Percentiles rank a stretch among this genome's conserved stretches.
phyloP scores from a whole-genome alignment of 2,888 invertebrate genomes.

The Aporophyla nigra region DNA sequence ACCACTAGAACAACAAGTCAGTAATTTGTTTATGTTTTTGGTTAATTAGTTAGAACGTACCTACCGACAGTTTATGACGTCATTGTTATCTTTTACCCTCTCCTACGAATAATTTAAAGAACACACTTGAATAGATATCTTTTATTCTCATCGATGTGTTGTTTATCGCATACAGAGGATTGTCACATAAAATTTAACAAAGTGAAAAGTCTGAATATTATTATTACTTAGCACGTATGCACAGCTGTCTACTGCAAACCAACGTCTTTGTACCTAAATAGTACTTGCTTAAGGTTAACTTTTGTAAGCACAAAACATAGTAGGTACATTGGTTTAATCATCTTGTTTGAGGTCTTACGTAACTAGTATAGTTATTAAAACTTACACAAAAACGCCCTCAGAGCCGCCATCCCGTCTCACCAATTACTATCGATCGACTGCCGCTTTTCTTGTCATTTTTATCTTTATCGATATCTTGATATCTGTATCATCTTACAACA shows the following conservation, averaged over 20 bases:
- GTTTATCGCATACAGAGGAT: not conserved
- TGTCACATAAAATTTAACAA: not conserved
- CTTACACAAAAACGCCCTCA: constrained; percentile 77
- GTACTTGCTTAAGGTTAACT: not conserved
- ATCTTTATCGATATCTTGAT: constrained; percentile 49
- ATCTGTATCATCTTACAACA: constrained; percentile 47
- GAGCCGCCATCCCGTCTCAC: constrained; percentile 76
- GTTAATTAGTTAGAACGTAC: not conserved
- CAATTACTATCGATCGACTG: constrained; percentile 64
- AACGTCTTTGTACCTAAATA: not conserved
- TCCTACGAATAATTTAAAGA: not conserved
- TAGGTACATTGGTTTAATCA: not conserved
- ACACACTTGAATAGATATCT: not conserved
- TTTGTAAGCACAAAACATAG: not conserved
- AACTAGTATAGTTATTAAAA: constrained; percentile 25
- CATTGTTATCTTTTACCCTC: not conserved
- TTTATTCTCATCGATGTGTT: not conserved
- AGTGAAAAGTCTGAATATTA: not conserved
- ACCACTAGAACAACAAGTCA: not conserved
- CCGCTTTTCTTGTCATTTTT: constrained; percentile 54
- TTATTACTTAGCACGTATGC: not conserved
- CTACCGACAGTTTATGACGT: not conserved
- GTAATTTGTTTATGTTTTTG: not conserved
- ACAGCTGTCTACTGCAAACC: not conserved
- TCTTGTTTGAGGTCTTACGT: not conserved